phyloP scores from a whole-genome alignment of 2,113 vertebrate genomes.

The Terrapene triunguis region DNA sequence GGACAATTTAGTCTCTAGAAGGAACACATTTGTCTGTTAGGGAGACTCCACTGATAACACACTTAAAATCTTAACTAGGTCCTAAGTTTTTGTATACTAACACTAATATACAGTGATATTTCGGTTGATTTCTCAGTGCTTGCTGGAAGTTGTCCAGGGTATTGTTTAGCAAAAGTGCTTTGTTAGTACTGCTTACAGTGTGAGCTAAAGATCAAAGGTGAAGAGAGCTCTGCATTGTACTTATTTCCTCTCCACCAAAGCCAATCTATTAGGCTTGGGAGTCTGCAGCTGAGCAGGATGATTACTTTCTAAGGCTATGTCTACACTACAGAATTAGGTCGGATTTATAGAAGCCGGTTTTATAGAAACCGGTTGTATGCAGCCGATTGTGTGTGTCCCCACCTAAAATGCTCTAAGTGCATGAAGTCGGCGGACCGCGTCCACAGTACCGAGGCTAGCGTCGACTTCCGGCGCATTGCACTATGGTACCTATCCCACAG shows the following conservation, averaged over 20 bases:
- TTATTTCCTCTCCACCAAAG: neutral
- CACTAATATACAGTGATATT: neutral
- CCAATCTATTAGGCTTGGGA: neutral
- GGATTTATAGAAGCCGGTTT: too few species aligned
- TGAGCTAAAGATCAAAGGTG: neutral
- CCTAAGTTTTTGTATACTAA: neutral
- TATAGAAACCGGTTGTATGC: too few species aligned
- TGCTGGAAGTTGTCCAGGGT: neutral
- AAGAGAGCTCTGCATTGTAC: neutral
- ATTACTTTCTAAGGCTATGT: neutral
- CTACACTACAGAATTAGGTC: too few species aligned
- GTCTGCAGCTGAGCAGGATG: neutral
- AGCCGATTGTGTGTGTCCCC: too few species aligned
- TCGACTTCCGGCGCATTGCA: too few species aligned
- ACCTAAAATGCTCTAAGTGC: too few species aligned
- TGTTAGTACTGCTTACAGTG: neutral
- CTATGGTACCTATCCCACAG: too few species aligned
- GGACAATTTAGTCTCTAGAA: neutral
- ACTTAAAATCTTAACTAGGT: neutral
- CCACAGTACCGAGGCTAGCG: too few species aligned
- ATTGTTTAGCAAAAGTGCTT: neutral
- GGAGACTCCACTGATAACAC: neutral
- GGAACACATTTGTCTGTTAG: neutral
- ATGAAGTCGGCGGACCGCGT: too few species aligned
- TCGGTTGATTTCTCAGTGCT: neutral